phyloP scores from a whole-genome alignment of 2,888 invertebrate species.

The Andrena hattorfiana region DNA sequence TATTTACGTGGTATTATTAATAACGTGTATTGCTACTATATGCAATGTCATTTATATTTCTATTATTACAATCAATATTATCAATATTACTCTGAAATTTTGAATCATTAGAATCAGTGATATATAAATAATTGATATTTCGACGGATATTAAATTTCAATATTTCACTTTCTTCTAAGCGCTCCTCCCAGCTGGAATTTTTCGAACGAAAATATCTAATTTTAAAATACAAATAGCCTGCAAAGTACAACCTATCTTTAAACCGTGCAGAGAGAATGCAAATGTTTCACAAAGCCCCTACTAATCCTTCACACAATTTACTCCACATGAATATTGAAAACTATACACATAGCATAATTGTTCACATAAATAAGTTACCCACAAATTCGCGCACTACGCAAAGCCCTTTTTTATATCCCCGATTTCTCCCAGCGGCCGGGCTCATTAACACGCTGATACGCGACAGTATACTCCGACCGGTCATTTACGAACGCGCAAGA shows the following conservation, averaged over 20 bases:
- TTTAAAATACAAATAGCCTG: not conserved
- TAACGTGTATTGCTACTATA: too few species aligned
- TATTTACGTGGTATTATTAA: too few species aligned
- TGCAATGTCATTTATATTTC: too few species aligned
- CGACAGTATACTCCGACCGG: constrained; percentile 4
- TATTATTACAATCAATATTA: too few species aligned
- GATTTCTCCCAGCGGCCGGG: not conserved
- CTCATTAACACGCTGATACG: constrained; percentile 34
- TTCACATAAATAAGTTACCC: not conserved
- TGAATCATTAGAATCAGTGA: too few species aligned
- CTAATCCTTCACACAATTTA: not conserved
- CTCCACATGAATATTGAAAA: not conserved
- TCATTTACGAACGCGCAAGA: constrained; percentile 6
- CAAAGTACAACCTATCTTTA: not conserved
- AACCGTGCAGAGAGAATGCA: not conserved
- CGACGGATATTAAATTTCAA: too few species aligned
- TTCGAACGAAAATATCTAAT: too few species aligned
- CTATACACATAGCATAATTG: not conserved
- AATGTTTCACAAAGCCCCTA: too few species aligned
- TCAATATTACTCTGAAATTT: too few species aligned
- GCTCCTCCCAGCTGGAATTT: too few species aligned
- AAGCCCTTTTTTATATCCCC: constrained; percentile 3
- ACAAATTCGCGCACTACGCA: not conserved
- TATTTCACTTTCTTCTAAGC: too few species aligned
- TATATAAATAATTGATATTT: too few species aligned